phyloP scores from a whole-genome alignment of 2,888 invertebrate species.

The Cepaea hortensis region DNA sequence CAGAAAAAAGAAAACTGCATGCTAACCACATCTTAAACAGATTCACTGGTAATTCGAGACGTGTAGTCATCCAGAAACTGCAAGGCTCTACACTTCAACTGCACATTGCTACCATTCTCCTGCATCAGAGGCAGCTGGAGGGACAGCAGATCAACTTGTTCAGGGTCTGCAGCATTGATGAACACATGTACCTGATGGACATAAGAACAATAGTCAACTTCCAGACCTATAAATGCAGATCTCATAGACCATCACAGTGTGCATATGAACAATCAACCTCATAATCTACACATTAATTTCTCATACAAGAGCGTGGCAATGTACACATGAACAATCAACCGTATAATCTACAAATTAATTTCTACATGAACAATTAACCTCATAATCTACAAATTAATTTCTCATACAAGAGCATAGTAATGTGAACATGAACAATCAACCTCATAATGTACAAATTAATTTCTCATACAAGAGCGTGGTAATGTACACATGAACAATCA shows the following conservation, averaged over 20 bases:
- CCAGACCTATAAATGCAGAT: background rate
- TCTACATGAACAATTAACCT: too few species aligned
- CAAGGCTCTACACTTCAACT: slow-evolving; percentile 55
- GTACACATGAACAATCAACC: too few species aligned
- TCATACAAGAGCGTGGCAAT: too few species aligned
- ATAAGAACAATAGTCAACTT: background rate
- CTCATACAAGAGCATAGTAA: too few species aligned
- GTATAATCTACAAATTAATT: too few species aligned
- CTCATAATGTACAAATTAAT: too few species aligned
- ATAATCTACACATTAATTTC: too few species aligned
- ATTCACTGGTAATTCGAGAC: slow-evolving; percentile 52
- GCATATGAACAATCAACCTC: background rate
- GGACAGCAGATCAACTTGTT: slow-evolving; percentile 57
- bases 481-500: too few species aligned
- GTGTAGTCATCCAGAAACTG: slow-evolving; percentile 58
- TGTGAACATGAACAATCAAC: too few species aligned
- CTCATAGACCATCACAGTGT: background rate
- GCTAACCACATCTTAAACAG: slow-evolving; percentile 33
- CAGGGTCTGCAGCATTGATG: slow-evolving; percentile 52
- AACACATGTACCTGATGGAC: slow-evolving; percentile 58
- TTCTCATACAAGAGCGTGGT: too few species aligned
- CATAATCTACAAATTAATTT: too few species aligned
- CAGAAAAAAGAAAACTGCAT: background rate
- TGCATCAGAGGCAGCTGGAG: slow-evolving; percentile 60
- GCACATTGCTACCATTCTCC: slow-evolving; percentile 60